A percentile compares a stretch with the other conserved stretches of the same genome.
phyloP scores from a whole-genome alignment of 2,113 vertebrate genomes.

The Acanthisitta chloris region DNA sequence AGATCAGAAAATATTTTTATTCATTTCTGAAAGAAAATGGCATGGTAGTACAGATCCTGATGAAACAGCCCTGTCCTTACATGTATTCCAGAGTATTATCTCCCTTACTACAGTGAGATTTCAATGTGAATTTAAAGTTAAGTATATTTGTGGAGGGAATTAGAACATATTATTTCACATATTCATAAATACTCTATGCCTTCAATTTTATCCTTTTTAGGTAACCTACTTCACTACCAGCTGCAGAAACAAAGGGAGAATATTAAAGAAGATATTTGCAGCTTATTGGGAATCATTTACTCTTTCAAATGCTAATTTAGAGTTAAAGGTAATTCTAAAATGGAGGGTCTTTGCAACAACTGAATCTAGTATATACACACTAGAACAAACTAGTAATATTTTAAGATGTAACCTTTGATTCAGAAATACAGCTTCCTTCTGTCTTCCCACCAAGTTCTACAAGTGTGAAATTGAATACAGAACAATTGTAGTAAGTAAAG shows the following conservation, averaged over 20 bases:
- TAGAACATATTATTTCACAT: not conserved
- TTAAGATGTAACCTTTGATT: not conserved
- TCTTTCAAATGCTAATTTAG: not conserved
- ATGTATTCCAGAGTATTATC: not conserved
- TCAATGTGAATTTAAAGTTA: not conserved
- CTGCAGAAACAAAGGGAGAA: not conserved
- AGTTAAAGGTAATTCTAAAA: no score
- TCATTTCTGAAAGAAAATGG: not conserved
- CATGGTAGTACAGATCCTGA: not conserved
- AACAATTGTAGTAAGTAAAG: not conserved
- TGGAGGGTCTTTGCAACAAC: not conserved
- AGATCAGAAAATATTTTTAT: not conserved
- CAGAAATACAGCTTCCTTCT: not conserved
- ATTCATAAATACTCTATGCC: not conserved
- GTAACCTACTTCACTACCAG: not conserved
- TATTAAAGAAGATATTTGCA: not conserved
- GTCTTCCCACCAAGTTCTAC: not conserved
- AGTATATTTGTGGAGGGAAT: not conserved
- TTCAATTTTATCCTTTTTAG: not conserved
- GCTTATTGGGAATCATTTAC: not conserved
- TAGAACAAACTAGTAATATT: not conserved
- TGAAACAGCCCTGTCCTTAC: not conserved
- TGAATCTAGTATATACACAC: no score
- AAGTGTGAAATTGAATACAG: not conserved
- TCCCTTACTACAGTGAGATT: not conserved